Base-by-base conservation (phyloP, 2,888 invertebrate genomes). In the Dasysyrphus albostriatus region DNA sequence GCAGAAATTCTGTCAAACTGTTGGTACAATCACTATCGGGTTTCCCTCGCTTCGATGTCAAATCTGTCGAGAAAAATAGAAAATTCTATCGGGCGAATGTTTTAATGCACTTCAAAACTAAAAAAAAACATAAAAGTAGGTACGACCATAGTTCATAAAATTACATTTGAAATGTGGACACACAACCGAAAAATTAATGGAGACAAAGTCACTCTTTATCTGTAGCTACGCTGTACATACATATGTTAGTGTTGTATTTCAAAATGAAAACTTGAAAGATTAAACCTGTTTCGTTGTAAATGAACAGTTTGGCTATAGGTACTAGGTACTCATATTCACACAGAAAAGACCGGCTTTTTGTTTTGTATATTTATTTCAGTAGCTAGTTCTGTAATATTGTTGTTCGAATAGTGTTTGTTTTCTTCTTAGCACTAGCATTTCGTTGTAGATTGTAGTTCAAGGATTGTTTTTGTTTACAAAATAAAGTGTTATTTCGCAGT, bases 401-500 rank as follows among this genome's bases (percentile, higher is more conserved):
- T 29, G 0, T 29, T 29, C 24, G 12, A 39, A 29, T 54, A n/a
- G 24, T 47, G 14, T 34, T 69, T 37, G 29, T 19, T 67, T 37
- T 24, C 24, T 72, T 34, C 24, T 5, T 24, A 42, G 39, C 7
- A 47, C 34, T 59, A 19, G 63, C 54, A n/a, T n/a, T n/a, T n/a
- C n/a, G 58, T 80, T 19, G 39, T 39, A 24, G 24, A 24, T 24
- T 7, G 19, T 39, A 58, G 80, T 84, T 84, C 75, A 84, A 80
- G 80, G 75, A 84, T 84, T 85, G 81, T 85, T 81, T 81, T 84
- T 84, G 84, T 84, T 84, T 76, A 80, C 80, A 78, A 67, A 51
- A 51, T 51, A 51, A 51, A 3, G 24, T 51, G 24, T 51, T 51
- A 12, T 29, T 51, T 7, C 24, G 12, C 24, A 7, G 7, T 8